These are phyloP conservation scores for Apogon talboti DNA, from an alignment of 2,797 vertebrate species.

Conservation along the genomic window DNA sequence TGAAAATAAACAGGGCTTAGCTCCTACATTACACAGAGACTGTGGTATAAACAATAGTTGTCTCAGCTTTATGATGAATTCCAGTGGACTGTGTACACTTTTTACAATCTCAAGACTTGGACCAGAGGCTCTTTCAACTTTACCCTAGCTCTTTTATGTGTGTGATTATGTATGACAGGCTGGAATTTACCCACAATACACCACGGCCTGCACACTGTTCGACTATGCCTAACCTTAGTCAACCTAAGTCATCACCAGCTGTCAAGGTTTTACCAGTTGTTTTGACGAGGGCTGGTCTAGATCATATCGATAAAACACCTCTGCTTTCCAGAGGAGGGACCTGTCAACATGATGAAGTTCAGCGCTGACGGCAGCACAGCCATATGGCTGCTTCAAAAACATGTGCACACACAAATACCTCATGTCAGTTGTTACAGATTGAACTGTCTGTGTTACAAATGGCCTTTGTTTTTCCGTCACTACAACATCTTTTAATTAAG, in stretches of 20 bases:
- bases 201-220: background rate
- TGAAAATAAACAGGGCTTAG: slow-evolving; percentile 47
- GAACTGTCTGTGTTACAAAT: background rate
- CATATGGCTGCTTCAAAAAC: background rate
- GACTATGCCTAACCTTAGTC: slow-evolving; percentile 34
- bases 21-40: slow-evolving; percentile 50
- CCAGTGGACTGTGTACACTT: slow-evolving; percentile 37
- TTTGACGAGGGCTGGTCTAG: slow-evolving; percentile 11
- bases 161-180: slow-evolving; percentile 35
- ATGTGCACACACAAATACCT: background rate
- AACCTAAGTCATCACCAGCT: slow-evolving; percentile 34
- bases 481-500: background rate
- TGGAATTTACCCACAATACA: slow-evolving; percentile 57
- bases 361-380: background rate
- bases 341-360: slow-evolving; percentile 16
- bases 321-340: slow-evolving; percentile 17
- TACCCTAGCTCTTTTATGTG: slow-evolving; percentile 14
- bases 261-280: slow-evolving; percentile 37
- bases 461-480: background rate
- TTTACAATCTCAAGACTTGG: slow-evolving; percentile 35
- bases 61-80: slow-evolving; percentile 59
- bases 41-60: slow-evolving; percentile 51
- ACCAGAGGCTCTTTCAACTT: slow-evolving; percentile 39
- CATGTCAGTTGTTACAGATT: background rate
- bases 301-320: slow-evolving; percentile 26